Conservation (phyloP, 2,113 vertebrate genomes). For the Heloderma charlesbogerti region DNA sequence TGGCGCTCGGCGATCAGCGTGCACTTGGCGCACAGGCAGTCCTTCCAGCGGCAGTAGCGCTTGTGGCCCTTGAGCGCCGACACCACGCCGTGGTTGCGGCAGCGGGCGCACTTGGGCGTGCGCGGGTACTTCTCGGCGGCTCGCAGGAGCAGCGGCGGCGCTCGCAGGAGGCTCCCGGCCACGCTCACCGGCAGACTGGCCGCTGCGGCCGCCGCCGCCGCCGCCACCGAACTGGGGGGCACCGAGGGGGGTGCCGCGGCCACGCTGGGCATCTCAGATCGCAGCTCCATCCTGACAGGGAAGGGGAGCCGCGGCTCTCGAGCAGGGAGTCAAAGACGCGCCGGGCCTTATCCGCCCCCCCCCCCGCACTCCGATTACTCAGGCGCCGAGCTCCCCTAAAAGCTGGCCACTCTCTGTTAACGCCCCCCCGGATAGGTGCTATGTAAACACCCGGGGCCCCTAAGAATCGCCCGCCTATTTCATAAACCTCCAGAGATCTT, state of each 20-base stretch:
- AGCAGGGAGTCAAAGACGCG: not conserved
- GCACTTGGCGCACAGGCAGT: constrained; percentile 99
- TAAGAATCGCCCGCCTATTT: not conserved
- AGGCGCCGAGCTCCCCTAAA: not conserved
- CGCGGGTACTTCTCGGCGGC: constrained; percentile 96
- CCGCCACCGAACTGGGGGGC: constrained; percentile 78
- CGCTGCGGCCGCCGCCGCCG: constrained; percentile 71
- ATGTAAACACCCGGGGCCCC: not conserved
- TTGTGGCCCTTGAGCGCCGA: constrained; percentile 98
- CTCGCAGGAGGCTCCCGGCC: constrained; percentile 88
- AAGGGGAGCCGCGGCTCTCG: not conserved
- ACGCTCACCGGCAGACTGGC: constrained; percentile 91
- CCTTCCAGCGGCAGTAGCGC: constrained; percentile 99
- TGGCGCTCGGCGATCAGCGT: constrained; percentile 97
- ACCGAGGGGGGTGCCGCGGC: constrained; percentile 85
- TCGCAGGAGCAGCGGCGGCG: constrained; percentile 89
- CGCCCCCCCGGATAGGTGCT: not conserved
- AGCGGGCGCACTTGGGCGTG: constrained; percentile 97
- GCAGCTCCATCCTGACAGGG: constrained; percentile 85
- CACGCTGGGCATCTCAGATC: constrained; percentile 85
- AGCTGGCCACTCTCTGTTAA: not conserved
- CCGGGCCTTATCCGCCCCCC: not conserved
- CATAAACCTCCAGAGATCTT: not conserved
- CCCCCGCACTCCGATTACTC: not conserved
- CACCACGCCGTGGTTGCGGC: constrained; percentile 97